Conservation (phyloP, 2,888 invertebrate genomes). For the Scaeva pyrastri region DNA sequence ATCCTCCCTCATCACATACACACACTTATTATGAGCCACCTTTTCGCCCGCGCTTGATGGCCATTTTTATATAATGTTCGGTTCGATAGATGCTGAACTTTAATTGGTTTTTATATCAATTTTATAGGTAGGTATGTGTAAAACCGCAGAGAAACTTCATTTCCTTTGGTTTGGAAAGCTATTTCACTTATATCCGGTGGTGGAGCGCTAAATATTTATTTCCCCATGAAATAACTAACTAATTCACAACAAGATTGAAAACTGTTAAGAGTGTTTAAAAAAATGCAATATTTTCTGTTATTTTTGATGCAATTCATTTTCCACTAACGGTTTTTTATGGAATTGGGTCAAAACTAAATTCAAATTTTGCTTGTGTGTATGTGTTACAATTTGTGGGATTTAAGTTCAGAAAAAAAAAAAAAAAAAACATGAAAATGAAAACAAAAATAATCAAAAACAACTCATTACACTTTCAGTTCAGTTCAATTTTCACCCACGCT, state of each 20-base stretch:
- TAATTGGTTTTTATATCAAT: slow-evolving; percentile 29
- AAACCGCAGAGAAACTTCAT: neutral
- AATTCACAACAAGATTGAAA: no score
- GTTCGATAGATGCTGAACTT: neutral
- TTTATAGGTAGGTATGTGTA: neutral
- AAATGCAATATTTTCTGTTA: slow-evolving; percentile 22
- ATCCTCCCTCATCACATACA: slow-evolving; percentile 11
- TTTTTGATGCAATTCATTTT: slow-evolving; percentile 25
- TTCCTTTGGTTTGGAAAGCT: slow-evolving; percentile 7
- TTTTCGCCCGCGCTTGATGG: slow-evolving; percentile 10
- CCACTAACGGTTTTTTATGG: slow-evolving; percentile 2
- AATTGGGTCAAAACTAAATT: slow-evolving; percentile 54
- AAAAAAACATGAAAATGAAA: neutral
- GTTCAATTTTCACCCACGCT: slow-evolving; percentile 24
- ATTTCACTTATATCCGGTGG: neutral
- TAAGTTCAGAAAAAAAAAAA: neutral
- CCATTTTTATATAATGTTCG: neutral
- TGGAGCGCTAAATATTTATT: slow-evolving; percentile 11
- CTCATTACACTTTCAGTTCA: slow-evolving; percentile 1
- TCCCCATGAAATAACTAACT: neutral
- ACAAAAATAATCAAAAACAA: slow-evolving; percentile 31
- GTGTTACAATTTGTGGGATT: slow-evolving; percentile 48
- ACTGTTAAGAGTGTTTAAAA: neutral
- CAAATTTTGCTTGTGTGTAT: slow-evolving; percentile 28
- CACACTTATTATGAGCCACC: slow-evolving; percentile 22